These are phyloP conservation scores for Ceratosolen fusciceps DNA, from an alignment of 1,140 invertebrate species.

Conservation along the genomic window DNA sequence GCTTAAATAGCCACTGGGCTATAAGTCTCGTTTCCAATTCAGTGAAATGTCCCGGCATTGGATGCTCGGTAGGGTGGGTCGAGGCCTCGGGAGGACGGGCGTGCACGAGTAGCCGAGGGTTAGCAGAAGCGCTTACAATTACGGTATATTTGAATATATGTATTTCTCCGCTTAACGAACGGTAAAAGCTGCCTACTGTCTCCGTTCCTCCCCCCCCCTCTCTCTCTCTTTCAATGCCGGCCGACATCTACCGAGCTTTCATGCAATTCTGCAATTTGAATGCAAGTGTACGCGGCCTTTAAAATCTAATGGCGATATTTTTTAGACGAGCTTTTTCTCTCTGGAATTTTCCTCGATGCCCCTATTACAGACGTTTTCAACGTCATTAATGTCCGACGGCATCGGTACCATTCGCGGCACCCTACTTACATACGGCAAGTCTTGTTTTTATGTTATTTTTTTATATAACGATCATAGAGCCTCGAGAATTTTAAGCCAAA, in stretches of 20 bases:
- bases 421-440: too few relatives aligned
- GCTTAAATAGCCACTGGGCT: background rate
- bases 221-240: background rate
- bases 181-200: background rate
- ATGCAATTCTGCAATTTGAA: background rate
- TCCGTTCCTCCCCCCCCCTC: background rate
- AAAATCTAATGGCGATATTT: background rate
- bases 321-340: background rate
- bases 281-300: background rate
- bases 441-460: too few relatives aligned
- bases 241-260: background rate
- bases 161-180: background rate
- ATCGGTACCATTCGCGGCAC: too few relatives aligned
- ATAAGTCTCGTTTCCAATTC: background rate
- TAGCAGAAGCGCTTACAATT: background rate
- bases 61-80: too few relatives aligned
- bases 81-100: too few relatives aligned
- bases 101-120: too few relatives aligned
- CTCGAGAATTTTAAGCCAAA: too few relatives aligned
- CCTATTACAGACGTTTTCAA: too few relatives aligned
- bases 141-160: slow-evolving; percentile 17
- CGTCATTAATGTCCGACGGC: too few relatives aligned
- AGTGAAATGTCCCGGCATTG: too few relatives aligned
- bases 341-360: too few relatives aligned
- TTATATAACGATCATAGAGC: too few relatives aligned